Conservation (phyloP, 2,797 vertebrate genomes). For the Amphiprion clarkii region DNA sequence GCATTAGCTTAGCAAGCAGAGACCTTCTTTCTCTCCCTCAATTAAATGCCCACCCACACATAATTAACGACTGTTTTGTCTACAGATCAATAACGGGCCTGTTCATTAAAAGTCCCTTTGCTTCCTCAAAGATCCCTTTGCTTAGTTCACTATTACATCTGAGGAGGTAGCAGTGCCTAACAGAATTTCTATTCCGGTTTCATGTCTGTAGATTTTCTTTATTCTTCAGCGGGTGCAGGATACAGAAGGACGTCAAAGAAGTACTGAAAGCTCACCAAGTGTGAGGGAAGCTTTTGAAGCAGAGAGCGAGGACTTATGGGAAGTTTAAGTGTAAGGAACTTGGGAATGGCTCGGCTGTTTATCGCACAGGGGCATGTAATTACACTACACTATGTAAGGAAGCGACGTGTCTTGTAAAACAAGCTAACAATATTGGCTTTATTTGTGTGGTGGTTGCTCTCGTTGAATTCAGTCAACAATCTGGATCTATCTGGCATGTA, state of each 20-base stretch:
- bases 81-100: constrained; percentile 85
- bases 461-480: neutral
- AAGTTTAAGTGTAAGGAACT: constrained; percentile 47
- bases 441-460: neutral
- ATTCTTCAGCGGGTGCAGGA: constrained; percentile 27
- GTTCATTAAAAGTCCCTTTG: constrained; percentile 85
- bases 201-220: constrained; percentile 42
- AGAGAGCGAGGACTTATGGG: constrained; percentile 34
- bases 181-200: constrained; percentile 61
- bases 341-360: constrained; percentile 18
- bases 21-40: constrained; percentile 80
- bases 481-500: neutral
- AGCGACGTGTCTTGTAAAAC: constrained; percentile 9
- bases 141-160: constrained; percentile 59
- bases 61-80: constrained; percentile 89
- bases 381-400: neutral
- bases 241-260: constrained; percentile 48
- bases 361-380: constrained; percentile 17
- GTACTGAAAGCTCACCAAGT: constrained; percentile 33
- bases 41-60: constrained; percentile 83
- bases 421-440: neutral
- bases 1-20: constrained; percentile 73
- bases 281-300: constrained; percentile 50
- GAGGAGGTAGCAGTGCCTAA: constrained; percentile 60
- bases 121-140: constrained; percentile 71